These are phyloP conservation scores for Agrotis clavis DNA, from an alignment of 2,888 invertebrate species.

Conservation along the genomic window DNA sequence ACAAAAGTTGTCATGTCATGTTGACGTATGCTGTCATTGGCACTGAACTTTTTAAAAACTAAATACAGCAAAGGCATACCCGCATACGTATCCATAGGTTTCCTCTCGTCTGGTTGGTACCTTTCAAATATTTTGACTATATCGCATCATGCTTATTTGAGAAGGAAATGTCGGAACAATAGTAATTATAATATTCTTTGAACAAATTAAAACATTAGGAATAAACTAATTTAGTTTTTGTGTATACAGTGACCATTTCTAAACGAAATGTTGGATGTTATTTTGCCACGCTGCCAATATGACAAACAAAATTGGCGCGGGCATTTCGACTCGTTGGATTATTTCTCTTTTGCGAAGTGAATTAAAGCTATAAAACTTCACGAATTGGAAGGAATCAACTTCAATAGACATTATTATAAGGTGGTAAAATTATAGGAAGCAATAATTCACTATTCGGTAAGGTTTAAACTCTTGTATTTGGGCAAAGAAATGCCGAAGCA, in stretches of 20 bases:
- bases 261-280: slow-evolving; percentile 37
- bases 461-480: background rate
- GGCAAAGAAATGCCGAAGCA: background rate
- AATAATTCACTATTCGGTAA: background rate
- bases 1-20: slow-evolving; percentile 84
- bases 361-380: background rate
- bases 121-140: background rate
- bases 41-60: slow-evolving; percentile 1
- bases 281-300: slow-evolving; percentile 27
- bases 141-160: background rate
- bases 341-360: background rate
- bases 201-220: background rate
- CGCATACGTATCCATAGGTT: background rate
- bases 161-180: background rate
- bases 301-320: slow-evolving; percentile 36
- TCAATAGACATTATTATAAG: background rate
- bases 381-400: background rate
- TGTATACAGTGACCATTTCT: slow-evolving; percentile 6
- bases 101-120: slow-evolving; percentile 15
- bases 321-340: slow-evolving; percentile 26
- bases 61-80: slow-evolving; percentile 15
- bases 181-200: fast-evolving
- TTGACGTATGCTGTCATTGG: slow-evolving; percentile 62
- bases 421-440: background rate
- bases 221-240: background rate